Evolutionary conservation across 2,113 vertebrate genomes (phyloP), one percentile per base, ranked within the genome.

Genomic region (Dipodomys stephensi): DNA sequence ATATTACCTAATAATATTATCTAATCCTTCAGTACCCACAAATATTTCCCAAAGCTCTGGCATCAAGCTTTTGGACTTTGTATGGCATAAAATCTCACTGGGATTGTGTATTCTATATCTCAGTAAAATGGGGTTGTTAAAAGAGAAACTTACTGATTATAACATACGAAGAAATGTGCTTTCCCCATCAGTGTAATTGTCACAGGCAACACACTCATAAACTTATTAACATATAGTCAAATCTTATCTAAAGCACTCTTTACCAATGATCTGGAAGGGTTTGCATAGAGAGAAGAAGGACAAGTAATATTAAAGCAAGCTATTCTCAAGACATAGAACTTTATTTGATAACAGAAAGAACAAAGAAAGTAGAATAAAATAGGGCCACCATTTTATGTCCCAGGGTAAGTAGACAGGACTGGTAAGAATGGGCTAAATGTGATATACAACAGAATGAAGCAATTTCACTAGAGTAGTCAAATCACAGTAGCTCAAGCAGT

Each of bases 391-490:
- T 20, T 49, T 32, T 11, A 57, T 72, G 30, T 27, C 22, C 22
- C 39, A 67, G 35, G 78, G 25, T 49, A 77, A 69, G 27, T 30
- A 71, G 30, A 49, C 7, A 32, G 49, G 3, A 1, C 16, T 46
- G 23, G 18, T 46, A 74, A 19, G 23, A 84, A 73, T 1, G 25
- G 35, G n/a, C 16, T 6, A 39, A 10, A 3, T 25, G 7, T 20
- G 23, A 71, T 69, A 13, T 30, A 62, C 23, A 95, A 94, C 74
- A 57, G 82, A 85, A 92, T 65, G n/a, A 85, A 95, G 68, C 78
- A n/a, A 67, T 76, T 65, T 84, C 18, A 77, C 7, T 25, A 64
- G 25, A 53, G 74, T 28, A 68, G 19, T 28, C 79, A 80, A 16
- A 4, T 69, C 53, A 12, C 25, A 57, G 19, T 8, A 80, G 10